These are phyloP conservation scores for Platycnemis pennipes DNA, from an alignment of 2,888 invertebrate genomes.

Conservation along the genomic window DNA sequence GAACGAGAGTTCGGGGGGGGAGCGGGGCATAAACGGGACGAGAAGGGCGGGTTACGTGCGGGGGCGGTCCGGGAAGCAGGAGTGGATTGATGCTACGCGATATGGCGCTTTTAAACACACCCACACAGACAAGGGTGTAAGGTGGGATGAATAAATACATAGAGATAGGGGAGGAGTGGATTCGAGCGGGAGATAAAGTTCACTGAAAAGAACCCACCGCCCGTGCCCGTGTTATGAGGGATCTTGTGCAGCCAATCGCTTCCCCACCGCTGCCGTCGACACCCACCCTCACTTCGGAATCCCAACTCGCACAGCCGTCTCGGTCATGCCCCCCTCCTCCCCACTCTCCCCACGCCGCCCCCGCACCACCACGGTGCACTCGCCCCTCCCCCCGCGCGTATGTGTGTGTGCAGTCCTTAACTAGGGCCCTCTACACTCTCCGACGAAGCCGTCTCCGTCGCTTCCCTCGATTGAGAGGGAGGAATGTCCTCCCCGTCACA, in stretches of 20 bases:
- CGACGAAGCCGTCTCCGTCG: too few species aligned
- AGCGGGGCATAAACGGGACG: neutral
- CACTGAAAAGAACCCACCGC: neutral
- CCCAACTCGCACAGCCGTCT: neutral
- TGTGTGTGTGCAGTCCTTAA: neutral
- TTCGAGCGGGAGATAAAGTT: conserved; percentile 36
- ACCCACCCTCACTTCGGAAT: neutral
- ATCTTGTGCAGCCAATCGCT: neutral
- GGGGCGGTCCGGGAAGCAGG: neutral
- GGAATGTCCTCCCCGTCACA: neutral
- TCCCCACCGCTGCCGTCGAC: neutral
- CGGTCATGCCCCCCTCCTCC: neutral
- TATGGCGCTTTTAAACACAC: conserved; percentile 32
- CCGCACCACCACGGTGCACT: conserved; percentile 24
- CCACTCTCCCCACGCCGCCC: neutral
- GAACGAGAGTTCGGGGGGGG: neutral
- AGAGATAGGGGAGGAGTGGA: conserved; percentile 43
- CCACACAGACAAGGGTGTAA: conserved; percentile 30
- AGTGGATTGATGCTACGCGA: conserved; percentile 26
- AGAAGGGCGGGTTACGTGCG: neutral
- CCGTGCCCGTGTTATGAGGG: conserved; percentile 9
- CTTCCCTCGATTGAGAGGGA: neutral
- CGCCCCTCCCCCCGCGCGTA: neutral
- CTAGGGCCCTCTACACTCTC: conserved; percentile 37
- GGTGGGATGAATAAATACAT: conserved; percentile 64